phyloP scores from a whole-genome alignment of 2,888 invertebrate species.

The Himalopsyche anomala region DNA sequence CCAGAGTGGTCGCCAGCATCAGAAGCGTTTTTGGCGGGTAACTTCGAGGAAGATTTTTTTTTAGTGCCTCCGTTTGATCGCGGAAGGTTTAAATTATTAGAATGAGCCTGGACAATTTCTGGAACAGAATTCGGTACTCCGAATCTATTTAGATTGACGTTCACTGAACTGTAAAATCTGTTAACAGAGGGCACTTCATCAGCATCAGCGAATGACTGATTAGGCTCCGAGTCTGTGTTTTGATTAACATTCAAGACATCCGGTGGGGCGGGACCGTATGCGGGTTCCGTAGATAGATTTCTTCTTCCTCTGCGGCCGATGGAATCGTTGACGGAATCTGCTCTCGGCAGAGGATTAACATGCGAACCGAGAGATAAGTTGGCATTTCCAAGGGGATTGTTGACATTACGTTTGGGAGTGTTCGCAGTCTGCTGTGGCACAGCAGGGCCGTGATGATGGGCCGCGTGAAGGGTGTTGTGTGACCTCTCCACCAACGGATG shows the following conservation, averaged over 20 bases:
- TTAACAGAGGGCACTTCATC: constrained; percentile 66
- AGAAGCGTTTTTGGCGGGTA: constrained; percentile 74
- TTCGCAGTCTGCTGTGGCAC: constrained; percentile 68
- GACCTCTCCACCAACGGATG: constrained; percentile 77
- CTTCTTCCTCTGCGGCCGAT: constrained; percentile 69
- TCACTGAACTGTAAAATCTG: constrained; percentile 67
- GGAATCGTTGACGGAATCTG: constrained; percentile 61
- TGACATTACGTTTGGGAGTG: constrained; percentile 72
- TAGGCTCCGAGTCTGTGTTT: constrained; percentile 66
- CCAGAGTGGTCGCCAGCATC: constrained; percentile 71
- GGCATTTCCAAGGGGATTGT: constrained; percentile 67
- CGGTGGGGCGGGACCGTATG: constrained; percentile 76
- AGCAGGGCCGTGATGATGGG: constrained; percentile 67
- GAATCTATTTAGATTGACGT: constrained; percentile 66
- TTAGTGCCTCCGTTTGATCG: constrained; percentile 67
- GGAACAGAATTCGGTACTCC: constrained; percentile 72
- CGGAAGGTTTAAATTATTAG: constrained; percentile 71
- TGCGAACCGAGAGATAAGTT: constrained; percentile 66
- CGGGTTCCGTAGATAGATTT: constrained; percentile 72
- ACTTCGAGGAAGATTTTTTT: constrained; percentile 74
- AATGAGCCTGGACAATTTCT: constrained; percentile 74
- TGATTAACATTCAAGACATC: constrained; percentile 78
- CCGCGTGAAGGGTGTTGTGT: constrained; percentile 75
- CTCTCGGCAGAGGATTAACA: constrained; percentile 66
- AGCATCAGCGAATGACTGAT: constrained; percentile 39